phyloP scores from a whole-genome alignment of 2,113 vertebrate genomes.

The Hyperoodon ampullatus region DNA sequence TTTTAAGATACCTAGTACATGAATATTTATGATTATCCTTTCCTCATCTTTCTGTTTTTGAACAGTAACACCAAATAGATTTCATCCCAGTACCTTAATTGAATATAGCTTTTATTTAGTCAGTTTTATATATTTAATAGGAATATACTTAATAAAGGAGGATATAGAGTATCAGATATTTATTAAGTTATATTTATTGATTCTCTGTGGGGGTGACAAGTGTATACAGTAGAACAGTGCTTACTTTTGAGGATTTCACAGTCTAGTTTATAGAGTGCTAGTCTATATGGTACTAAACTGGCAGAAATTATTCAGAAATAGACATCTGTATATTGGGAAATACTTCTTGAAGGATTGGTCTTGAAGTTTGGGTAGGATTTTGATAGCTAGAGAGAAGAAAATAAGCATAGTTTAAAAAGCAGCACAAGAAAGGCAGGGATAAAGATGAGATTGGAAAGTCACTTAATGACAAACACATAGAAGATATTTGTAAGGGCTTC shows the following conservation, averaged over 20 bases:
- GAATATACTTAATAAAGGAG: constrained; percentile 9
- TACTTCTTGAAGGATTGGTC: background rate
- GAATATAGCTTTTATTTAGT: constrained; percentile 25
- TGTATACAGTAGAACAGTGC: background rate
- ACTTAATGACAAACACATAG: background rate
- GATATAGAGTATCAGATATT: background rate
- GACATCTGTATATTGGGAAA: background rate
- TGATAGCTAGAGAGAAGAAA: background rate
- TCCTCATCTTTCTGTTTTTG: background rate
- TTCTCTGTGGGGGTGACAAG: background rate
- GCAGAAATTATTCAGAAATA: background rate
- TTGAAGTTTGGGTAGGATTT: constrained; percentile 27
- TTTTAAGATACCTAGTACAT: constrained; percentile 22
- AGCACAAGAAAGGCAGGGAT: background rate
- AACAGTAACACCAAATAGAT: background rate
- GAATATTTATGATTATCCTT: background rate
- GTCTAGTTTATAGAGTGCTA: background rate
- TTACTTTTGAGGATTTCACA: background rate
- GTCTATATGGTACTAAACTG: background rate
- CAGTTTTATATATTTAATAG: constrained; percentile 31
- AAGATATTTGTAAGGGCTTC: background rate
- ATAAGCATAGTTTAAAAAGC: background rate
- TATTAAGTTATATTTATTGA: background rate
- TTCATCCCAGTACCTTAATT: background rate
- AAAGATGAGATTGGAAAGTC: background rate